These are phyloP conservation scores for Ectemnius cavifrons DNA, from an alignment of 2,888 invertebrate genomes.

Conservation along the genomic window DNA sequence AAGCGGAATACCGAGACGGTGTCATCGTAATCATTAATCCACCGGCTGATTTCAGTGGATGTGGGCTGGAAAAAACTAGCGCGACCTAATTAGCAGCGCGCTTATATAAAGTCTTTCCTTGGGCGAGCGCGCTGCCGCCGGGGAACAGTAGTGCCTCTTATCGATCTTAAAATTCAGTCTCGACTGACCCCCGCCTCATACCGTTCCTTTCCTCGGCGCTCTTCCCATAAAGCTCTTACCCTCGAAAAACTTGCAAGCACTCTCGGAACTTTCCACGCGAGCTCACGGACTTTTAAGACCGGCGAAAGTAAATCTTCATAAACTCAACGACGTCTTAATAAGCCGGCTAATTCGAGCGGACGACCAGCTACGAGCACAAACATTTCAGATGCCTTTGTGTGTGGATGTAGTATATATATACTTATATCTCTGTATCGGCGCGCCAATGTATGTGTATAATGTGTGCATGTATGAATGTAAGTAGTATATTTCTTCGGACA, in stretches of 20 bases:
- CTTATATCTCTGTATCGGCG: too few relatives aligned
- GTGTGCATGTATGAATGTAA: too few relatives aligned
- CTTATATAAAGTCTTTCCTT: constrained; percentile 36
- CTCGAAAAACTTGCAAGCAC: constrained; percentile 7
- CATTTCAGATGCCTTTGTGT: too few relatives aligned
- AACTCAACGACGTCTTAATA: too few relatives aligned
- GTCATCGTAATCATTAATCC: constrained; percentile 11
- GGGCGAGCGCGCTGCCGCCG: constrained; percentile 26
- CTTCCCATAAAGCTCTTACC: neutral
- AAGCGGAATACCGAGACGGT: constrained; percentile 9
- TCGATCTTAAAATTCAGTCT: constrained; percentile 23
- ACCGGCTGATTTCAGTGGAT: constrained; percentile 30
- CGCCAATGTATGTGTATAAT: too few relatives aligned
- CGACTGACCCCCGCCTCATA: too few relatives aligned
- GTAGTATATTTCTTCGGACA: too few relatives aligned
- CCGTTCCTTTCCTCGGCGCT: too few relatives aligned
- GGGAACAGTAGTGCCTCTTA: constrained; percentile 11
- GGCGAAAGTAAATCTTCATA: too few relatives aligned
- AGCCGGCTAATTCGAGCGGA: too few relatives aligned
- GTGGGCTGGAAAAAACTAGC: constrained; percentile 38
- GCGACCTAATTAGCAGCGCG: constrained; percentile 41
- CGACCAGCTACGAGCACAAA: too few relatives aligned
- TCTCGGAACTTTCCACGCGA: neutral
- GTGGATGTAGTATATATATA: too few relatives aligned
- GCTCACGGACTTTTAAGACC: neutral